phyloP scores from a whole-genome alignment of 2,113 vertebrate species.

The Myrmophylax atrothorax region DNA sequence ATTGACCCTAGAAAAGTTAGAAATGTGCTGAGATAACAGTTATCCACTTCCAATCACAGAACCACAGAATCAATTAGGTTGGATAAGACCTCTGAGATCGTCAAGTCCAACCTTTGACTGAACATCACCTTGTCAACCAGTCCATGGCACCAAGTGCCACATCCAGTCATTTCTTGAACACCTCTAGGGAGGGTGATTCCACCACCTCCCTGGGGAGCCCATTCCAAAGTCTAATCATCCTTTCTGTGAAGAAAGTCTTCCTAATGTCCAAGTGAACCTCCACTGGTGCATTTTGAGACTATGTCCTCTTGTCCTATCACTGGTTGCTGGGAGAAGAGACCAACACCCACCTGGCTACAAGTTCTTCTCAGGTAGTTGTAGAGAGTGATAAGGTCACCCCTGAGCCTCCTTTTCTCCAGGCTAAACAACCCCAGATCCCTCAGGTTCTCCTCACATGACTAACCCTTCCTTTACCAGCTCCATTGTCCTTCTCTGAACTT shows the following conservation, averaged over 20 bases:
- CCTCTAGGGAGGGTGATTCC: not conserved
- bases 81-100: not conserved
- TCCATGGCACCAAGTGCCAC: not conserved
- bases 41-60: not conserved
- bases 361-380: not conserved
- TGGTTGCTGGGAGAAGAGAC: not conserved
- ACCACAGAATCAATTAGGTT: not conserved
- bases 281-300: not conserved
- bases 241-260: not conserved
- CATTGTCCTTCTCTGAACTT: not conserved
- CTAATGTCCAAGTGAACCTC: not conserved
- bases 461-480: not conserved
- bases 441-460: not conserved
- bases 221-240: rapidly evolving
- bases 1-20: not conserved
- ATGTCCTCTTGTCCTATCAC: not conserved
- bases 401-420: not conserved
- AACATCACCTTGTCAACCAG: not conserved
- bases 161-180: not conserved
- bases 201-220: not conserved
- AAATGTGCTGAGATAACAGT: not conserved
- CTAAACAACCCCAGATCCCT: not conserved
- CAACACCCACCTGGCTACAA: not conserved
- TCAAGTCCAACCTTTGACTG: not conserved
- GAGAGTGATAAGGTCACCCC: not conserved